Percentiles rank a stretch among this genome's conserved stretches.
These are phyloP conservation scores for Bostrychus sinensis DNA, from an alignment of 2,113 vertebrate species.

Conservation along the genomic window DNA sequence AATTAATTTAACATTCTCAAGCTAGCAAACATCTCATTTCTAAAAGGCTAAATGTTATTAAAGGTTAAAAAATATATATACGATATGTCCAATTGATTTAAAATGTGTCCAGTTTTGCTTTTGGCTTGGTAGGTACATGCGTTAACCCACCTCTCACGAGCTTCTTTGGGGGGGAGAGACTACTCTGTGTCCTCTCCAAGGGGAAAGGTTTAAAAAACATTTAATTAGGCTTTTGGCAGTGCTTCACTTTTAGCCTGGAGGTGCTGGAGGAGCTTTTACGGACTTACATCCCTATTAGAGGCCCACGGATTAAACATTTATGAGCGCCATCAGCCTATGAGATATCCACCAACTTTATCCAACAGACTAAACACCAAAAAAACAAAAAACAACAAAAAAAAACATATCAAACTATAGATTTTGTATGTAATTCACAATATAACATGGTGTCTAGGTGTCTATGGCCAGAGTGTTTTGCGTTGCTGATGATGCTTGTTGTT, in stretches of 20 bases:
- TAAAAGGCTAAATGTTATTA: constrained; percentile 4
- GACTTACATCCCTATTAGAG: constrained; percentile 69
- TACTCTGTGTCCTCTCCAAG: constrained; percentile 67
- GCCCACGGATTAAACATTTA: constrained; percentile 72
- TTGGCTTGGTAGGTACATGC: constrained; percentile 13
- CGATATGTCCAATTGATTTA: background rate
- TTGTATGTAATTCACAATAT: constrained; percentile 19
- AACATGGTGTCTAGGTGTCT: constrained; percentile 38
- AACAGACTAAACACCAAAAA: too few relatives aligned
- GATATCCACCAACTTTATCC: constrained; percentile 57
- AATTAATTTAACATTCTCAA: background rate
- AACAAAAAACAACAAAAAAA: too few relatives aligned
- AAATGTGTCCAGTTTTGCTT: background rate
- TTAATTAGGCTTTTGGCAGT: constrained; percentile 78
- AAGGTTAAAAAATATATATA: background rate
- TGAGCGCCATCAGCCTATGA: constrained; percentile 61
- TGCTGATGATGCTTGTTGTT: constrained; percentile 51
- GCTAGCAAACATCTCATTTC: background rate
- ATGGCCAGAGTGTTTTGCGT: constrained; percentile 61
- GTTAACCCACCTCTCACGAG: constrained; percentile 42
- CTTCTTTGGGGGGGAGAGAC: constrained; percentile 51
- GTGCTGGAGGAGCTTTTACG: constrained; percentile 72
- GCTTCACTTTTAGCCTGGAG: constrained; percentile 72
- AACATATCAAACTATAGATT: background rate
- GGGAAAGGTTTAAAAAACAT: constrained; percentile 76